Evolutionary conservation across 2,888 invertebrate genomes (phyloP).

Genomic region (Cantharis flavilabris): DNA sequence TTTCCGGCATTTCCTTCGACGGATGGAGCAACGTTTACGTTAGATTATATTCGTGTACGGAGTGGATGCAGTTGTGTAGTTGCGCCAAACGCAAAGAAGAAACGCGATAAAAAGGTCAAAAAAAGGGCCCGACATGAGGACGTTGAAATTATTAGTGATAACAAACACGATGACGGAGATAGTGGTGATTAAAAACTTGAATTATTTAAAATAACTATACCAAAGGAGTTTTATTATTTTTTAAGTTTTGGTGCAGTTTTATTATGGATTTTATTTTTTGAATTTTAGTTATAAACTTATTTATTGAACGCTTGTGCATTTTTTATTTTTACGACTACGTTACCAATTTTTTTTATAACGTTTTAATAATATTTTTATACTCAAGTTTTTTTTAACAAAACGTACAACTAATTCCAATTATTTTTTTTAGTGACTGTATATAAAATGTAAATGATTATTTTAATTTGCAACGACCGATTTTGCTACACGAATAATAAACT

Average conservation of each 20-base stretch:
- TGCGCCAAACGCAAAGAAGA: slow-evolving; percentile 62
- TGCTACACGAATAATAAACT: not conserved
- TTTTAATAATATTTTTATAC: slow-evolving; percentile 26
- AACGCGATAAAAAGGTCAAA: slow-evolving; percentile 40
- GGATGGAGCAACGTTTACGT: slow-evolving; percentile 65
- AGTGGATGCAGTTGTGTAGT: slow-evolving; percentile 87
- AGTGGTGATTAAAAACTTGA: slow-evolving; percentile 17
- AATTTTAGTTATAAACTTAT: slow-evolving; percentile 15
- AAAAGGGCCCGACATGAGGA: slow-evolving; percentile 39
- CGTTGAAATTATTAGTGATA: not conserved
- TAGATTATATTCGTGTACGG: slow-evolving; percentile 82
- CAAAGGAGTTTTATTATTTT: slow-evolving; percentile 31
- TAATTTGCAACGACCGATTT: not conserved
- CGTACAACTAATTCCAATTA: slow-evolving; percentile 9
- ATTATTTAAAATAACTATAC: slow-evolving; percentile 27
- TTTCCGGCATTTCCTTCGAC: slow-evolving; percentile 60
- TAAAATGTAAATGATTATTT: not conserved
- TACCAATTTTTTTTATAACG: slow-evolving; percentile 21
- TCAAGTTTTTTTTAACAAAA: slow-evolving; percentile 17
- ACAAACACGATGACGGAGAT: not conserved
- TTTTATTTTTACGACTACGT: slow-evolving; percentile 20
- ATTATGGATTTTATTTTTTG: slow-evolving; percentile 13
- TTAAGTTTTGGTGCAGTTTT: slow-evolving; percentile 22
- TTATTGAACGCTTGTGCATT: slow-evolving; percentile 23
- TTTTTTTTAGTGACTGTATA: not conserved